phyloP scores from a whole-genome alignment of 2,113 vertebrate genomes.

The Gracilinanus agilis region DNA sequence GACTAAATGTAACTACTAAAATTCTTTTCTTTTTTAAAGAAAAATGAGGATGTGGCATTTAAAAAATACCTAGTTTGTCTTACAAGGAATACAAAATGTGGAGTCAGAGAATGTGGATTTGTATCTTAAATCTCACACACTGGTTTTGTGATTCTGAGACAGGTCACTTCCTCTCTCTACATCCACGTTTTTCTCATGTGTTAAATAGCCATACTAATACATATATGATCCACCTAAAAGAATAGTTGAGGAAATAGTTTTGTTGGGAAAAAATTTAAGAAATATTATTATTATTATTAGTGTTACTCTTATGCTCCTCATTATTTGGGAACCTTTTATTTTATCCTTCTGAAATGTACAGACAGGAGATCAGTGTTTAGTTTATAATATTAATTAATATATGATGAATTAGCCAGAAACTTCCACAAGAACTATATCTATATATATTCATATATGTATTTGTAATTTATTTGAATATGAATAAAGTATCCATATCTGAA shows the following conservation, averaged over 20 bases:
- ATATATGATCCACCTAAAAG: neutral
- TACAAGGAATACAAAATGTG: neutral
- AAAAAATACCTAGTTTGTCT: neutral
- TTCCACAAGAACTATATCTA: neutral
- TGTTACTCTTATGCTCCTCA: neutral
- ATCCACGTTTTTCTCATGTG: neutral
- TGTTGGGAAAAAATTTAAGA: neutral
- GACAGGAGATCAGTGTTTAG: neutral
- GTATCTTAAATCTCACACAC: neutral
- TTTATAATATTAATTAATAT: neutral
- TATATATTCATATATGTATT: neutral
- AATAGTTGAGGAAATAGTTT: neutral
- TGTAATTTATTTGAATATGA: slow-evolving; percentile 15
- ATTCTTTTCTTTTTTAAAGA: neutral
- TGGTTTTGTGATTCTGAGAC: neutral
- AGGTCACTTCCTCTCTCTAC: neutral
- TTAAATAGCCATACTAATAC: neutral
- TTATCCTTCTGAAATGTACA: neutral
- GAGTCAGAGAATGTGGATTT: neutral
- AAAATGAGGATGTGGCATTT: neutral
- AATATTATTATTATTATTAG: neutral
- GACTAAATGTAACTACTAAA: neutral
- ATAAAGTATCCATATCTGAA: neutral
- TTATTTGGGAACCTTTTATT: neutral
- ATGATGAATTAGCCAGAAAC: neutral